These are phyloP conservation scores for Rhadinocentrus ornatus DNA, from an alignment of 2,797 vertebrate genomes.

Conservation along the genomic window DNA sequence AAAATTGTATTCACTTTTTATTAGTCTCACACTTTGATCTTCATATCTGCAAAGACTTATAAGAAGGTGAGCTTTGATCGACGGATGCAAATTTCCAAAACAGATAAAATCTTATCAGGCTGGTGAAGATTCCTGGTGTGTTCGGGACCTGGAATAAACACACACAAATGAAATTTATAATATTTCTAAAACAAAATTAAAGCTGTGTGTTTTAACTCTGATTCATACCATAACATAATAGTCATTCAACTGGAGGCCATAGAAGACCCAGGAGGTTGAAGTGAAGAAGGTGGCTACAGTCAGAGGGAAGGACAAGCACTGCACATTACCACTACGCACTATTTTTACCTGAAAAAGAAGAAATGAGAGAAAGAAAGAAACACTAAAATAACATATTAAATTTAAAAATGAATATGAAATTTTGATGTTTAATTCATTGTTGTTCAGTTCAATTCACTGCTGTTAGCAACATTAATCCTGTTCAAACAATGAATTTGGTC, in stretches of 20 bases:
- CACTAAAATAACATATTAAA: background rate
- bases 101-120: slow-evolving; percentile 89
- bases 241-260: slow-evolving; percentile 86
- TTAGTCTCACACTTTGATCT: background rate
- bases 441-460: too few species aligned
- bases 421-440: too few species aligned
- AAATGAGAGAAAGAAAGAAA: background rate
- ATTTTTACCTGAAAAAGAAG: slow-evolving; percentile 81
- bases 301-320: slow-evolving; percentile 90
- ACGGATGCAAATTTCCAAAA: slow-evolving; percentile 84
- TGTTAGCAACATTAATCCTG: background rate
- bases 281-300: slow-evolving; percentile 91
- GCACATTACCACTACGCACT: slow-evolving; percentile 84
- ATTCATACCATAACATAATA: slow-evolving; percentile 88
- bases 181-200: background rate
- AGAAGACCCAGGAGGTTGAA: slow-evolving; percentile 91
- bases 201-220: background rate
- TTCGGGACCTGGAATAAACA: slow-evolving; percentile 87
- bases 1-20: slow-evolving; percentile 3
- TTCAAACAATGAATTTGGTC: background rate
- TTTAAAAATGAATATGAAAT: background rate
- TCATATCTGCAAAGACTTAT: slow-evolving; percentile 83
- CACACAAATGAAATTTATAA: slow-evolving; percentile 5
- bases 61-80: slow-evolving; percentile 68
- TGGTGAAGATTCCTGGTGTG: slow-evolving; percentile 90